These are phyloP conservation scores for Cistogaster globosa DNA, from an alignment of 2,888 invertebrate species.

Conservation along the genomic window DNA sequence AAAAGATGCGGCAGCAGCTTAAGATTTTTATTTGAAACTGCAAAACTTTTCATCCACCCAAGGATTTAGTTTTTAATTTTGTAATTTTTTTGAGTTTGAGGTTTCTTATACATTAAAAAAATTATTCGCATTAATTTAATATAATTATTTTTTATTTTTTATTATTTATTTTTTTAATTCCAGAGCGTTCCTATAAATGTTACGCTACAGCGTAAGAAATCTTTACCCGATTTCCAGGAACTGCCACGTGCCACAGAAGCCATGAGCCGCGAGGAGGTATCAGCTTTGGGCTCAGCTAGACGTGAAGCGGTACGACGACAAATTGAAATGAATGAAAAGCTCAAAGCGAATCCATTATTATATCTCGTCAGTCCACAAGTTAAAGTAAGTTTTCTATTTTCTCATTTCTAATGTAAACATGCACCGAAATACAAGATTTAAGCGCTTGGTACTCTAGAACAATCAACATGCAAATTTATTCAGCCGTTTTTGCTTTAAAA, in stretches of 20 bases:
- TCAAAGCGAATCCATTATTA: constrained; percentile 96
- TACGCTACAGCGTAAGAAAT: constrained; percentile 95
- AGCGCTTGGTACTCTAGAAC: no score
- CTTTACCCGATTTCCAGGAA: constrained; percentile 96
- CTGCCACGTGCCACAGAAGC: constrained; percentile 91
- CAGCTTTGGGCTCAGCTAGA: constrained; percentile 95
- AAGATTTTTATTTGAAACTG: no score
- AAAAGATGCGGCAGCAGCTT: no score
- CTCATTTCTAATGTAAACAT: neutral
- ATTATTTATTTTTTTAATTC: constrained; percentile 1
- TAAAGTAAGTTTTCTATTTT: constrained; percentile 87
- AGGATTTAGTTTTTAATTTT: no score
- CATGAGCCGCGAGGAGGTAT: constrained; percentile 97
- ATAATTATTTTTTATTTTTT: neutral
- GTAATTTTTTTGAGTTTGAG: no score
- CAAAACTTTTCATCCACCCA: no score
- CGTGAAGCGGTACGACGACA: constrained; percentile 96
- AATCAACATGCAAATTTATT: no score
- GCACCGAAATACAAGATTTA: no score
- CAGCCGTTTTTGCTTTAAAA: no score
- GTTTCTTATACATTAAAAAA: no score
- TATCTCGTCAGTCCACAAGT: constrained; percentile 98
- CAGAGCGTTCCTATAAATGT: constrained; percentile 91
- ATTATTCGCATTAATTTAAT: no score
- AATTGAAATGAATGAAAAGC: constrained; percentile 94